Evolutionary conservation across 2,888 invertebrate species (phyloP).

Genomic region (Volucella zonaria): DNA sequence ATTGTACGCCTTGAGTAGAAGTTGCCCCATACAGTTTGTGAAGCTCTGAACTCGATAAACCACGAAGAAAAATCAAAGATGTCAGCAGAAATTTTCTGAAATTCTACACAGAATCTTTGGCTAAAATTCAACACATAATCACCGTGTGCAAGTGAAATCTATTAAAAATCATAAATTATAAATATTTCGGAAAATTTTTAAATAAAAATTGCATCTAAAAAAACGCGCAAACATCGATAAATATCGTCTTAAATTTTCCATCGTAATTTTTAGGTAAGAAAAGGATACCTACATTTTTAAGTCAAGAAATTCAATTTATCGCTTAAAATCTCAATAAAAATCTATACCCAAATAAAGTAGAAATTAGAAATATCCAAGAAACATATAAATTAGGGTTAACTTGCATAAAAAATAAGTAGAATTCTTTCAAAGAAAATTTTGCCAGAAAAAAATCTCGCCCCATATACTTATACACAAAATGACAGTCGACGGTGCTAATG

Average conservation of each 20-base stretch:
- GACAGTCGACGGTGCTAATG: slow-evolving; percentile 71
- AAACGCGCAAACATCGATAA: slow-evolving; percentile 39
- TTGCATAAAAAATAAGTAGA: slow-evolving; percentile 62
- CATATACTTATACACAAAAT: slow-evolving; percentile 68
- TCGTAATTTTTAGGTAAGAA: slow-evolving; percentile 63
- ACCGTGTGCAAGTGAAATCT: slow-evolving; percentile 24
- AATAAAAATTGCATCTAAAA: slow-evolving; percentile 22
- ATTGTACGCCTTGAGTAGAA: slow-evolving; percentile 61
- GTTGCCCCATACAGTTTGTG: slow-evolving; percentile 68
- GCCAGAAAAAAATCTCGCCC: slow-evolving; percentile 51
- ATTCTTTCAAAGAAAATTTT: slow-evolving; percentile 65
- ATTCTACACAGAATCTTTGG: slow-evolving; percentile 69
- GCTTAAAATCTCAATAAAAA: slow-evolving; percentile 14
- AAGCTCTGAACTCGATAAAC: slow-evolving; percentile 62
- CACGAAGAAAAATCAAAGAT: slow-evolving; percentile 74
- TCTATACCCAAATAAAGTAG: slow-evolving; percentile 54
- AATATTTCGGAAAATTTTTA: slow-evolving; percentile 63
- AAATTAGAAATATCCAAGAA: slow-evolving; percentile 35
- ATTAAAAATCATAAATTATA: slow-evolving; percentile 56
- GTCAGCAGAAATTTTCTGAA: slow-evolving; percentile 75
- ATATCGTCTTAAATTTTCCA: slow-evolving; percentile 46
- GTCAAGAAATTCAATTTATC: slow-evolving; percentile 37
- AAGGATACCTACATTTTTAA: slow-evolving; percentile 63
- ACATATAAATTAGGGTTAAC: slow-evolving; percentile 19
- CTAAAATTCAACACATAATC: slow-evolving; percentile 41